A percentile compares a stretch with the other conserved stretches of the same genome.
Evolutionary conservation across 2,888 invertebrate genomes (phyloP).

Genomic region (Eledona agricola): DNA sequence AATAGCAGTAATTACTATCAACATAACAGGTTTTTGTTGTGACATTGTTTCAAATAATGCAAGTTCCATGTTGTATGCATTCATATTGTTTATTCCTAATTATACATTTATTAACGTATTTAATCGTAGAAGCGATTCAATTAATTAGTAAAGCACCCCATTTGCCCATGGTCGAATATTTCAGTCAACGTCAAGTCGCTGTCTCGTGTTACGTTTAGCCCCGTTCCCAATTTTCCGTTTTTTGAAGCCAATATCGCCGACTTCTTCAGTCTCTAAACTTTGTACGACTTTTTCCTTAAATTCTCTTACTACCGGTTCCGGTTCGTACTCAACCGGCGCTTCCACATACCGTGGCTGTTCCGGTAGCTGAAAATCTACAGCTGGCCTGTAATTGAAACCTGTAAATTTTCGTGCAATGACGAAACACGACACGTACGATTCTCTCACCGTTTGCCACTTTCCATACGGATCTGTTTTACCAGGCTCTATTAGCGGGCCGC

Average conservation of each 20-base stretch:
- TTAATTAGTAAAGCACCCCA: too few species aligned
- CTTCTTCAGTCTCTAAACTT: slow-evolving; percentile 65
- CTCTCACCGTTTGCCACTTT: slow-evolving; percentile 75
- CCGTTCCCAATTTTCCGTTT: slow-evolving; percentile 71
- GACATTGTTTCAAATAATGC: too few species aligned
- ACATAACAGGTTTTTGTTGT: too few species aligned
- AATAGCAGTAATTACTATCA: too few species aligned
- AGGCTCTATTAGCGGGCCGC: slow-evolving; percentile 68
- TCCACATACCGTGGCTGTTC: slow-evolving; percentile 56
- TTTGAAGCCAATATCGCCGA: slow-evolving; percentile 67
- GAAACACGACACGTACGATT: slow-evolving; percentile 67
- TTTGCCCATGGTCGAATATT: too few species aligned
- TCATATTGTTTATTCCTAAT: too few species aligned
- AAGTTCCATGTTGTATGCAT: too few species aligned
- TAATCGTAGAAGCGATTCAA: too few species aligned
- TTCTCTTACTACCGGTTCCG: slow-evolving; percentile 63
- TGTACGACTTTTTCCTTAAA: slow-evolving; percentile 72
- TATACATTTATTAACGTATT: too few species aligned
- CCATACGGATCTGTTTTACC: slow-evolving; percentile 76
- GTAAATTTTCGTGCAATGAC: slow-evolving; percentile 1
- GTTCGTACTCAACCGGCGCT: slow-evolving; percentile 60
- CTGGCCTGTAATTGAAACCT: slow-evolving; percentile 50
- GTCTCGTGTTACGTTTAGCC: slow-evolving; percentile 70
- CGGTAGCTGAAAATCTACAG: slow-evolving; percentile 78
- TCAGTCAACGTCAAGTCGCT: slow-evolving; percentile 72